phyloP scores from a whole-genome alignment of 2,888 invertebrate genomes.

The Amphipoea oculea region DNA sequence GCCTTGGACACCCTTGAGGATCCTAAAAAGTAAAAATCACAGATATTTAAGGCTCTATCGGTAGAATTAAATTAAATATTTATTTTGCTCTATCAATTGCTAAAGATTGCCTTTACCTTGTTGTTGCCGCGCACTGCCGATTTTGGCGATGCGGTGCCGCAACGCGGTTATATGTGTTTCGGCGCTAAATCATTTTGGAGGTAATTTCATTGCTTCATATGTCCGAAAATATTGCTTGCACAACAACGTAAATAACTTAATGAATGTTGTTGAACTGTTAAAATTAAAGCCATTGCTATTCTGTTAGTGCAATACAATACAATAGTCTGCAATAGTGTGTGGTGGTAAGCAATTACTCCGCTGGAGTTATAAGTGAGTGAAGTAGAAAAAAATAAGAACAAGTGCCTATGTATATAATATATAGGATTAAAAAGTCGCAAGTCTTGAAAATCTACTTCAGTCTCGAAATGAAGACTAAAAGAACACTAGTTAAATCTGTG shows the following conservation, averaged over 20 bases:
- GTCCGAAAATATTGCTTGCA: too few relatives aligned
- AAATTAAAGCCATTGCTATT: background rate
- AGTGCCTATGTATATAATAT: background rate
- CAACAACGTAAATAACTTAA: background rate
- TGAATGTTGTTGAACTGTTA: background rate
- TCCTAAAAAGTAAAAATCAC: slow-evolving; percentile 19
- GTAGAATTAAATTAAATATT: slow-evolving; percentile 30
- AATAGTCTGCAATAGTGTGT: too few relatives aligned
- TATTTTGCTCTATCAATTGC: slow-evolving; percentile 7
- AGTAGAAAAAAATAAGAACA: background rate
- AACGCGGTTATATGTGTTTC: too few relatives aligned
- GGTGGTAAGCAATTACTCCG: background rate
- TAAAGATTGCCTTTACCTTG: slow-evolving; percentile 1
- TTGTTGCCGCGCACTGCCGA: background rate
- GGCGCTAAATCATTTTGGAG: too few relatives aligned
- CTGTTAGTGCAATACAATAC: background rate
- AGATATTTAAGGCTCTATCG: slow-evolving; percentile 7
- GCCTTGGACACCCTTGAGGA: slow-evolving; percentile 1
- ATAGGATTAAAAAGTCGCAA: background rate
- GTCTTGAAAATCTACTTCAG: background rate
- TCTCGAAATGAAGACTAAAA: too few relatives aligned
- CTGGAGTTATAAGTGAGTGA: background rate
- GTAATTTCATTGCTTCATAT: too few relatives aligned
- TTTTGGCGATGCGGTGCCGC: too few relatives aligned
- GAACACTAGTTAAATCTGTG: slow-evolving; percentile 1